Evolutionary conservation across 2,797 vertebrate genomes (phyloP).

Genomic region (Psittacula derbiana): DNA sequence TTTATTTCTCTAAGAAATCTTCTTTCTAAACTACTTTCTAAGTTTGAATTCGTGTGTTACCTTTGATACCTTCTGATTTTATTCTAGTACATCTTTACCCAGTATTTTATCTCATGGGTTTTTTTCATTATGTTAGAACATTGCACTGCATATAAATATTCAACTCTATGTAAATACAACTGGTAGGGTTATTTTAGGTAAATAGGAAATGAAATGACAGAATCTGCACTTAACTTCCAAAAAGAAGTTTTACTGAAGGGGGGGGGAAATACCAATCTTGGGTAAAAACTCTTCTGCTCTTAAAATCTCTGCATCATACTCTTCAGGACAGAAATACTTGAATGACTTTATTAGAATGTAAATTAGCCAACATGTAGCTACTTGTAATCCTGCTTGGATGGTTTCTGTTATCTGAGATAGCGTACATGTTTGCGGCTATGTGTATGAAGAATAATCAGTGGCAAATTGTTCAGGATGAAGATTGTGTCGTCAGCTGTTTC

Average conservation of each 20-base stretch:
- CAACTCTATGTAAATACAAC: background rate
- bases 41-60: background rate
- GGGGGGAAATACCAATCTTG: background rate
- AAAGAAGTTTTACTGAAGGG: background rate
- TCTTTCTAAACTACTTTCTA: background rate
- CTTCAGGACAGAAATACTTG: background rate
- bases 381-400: background rate
- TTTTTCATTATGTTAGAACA: background rate
- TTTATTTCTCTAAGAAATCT: background rate
- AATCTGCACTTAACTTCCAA: background rate
- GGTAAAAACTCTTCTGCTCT: background rate
- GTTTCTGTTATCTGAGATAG: background rate
- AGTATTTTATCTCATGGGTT: background rate
- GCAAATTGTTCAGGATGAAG: background rate
- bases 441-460: background rate
- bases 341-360: background rate
- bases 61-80: background rate
- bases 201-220: background rate
- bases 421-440: background rate
- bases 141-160: background rate
- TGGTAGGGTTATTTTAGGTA: background rate
- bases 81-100: background rate
- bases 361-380: background rate
- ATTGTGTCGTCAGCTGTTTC: background rate
- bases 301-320: background rate